Base-by-base conservation (phyloP, 2,888 invertebrate genomes). In the Chloroclysta siterata region DNA sequence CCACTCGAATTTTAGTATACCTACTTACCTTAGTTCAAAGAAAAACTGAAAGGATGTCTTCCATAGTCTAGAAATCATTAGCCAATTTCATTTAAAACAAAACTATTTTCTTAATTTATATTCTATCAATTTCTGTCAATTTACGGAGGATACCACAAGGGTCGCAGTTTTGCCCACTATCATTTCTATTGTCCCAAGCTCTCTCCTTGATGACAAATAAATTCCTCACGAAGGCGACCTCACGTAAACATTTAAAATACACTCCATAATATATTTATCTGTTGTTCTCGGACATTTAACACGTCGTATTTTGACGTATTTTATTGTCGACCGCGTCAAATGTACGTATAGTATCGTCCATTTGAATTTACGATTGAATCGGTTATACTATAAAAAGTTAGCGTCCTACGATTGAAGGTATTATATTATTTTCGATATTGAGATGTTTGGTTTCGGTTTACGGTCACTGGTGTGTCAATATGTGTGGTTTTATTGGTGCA, bases 251-350 rank as follows among this genome's bases (percentile, higher is more conserved):
- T 68, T 70, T 72, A 69, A 72, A 66, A 72, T 72, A 67, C 68
- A 68, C 65, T 61, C 63, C 68, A 67, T 66, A 66, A 70, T 73
- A 79, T 80, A 79, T 84, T 83, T 84, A 84, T 81, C 73, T 79
- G 74, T 74, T 79, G 80, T 81, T 81, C 77, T 74, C 71, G 67
- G 79, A 83, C 82, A 76, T 83, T 83, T 83, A 82, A 84, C 84
- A 83, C 83, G 78, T 84, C 84, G 84, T 85, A 85, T 85, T 84
- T 84, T 83, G 86, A 81, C 77, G 77, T 82, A 76, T 73, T 85
- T 86, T 86, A 85, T 83, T 72, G 80, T 72, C 73, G 65, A 65
- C 69, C 73, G 74, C 72, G 77, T 79, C 80, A 81, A 77, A 66
- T 68, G 48, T 63, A 68, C 60, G 63, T 71, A 69, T 60, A 47